Conservation (phyloP, 2,888 invertebrate species). For the Chesias legatella region DNA sequence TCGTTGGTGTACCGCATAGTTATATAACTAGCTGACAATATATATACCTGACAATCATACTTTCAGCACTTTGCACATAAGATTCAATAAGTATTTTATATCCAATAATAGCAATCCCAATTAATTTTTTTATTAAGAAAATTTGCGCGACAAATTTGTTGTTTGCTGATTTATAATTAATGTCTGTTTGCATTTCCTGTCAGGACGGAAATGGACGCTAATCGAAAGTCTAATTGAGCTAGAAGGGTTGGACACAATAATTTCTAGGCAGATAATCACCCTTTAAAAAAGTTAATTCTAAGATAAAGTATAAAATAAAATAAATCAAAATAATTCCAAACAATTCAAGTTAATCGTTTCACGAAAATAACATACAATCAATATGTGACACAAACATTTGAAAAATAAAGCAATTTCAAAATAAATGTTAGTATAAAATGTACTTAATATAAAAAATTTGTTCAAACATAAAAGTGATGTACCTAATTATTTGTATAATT, state of each 20-base stretch:
- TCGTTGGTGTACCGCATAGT: too few species aligned
- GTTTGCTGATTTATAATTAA: conserved; percentile 10
- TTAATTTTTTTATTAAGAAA: too few species aligned
- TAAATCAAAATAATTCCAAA: conserved; percentile 21
- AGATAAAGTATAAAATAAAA: too few species aligned
- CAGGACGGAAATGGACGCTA: conserved; percentile 28
- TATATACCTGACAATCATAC: too few species aligned
- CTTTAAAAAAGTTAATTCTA: too few species aligned
- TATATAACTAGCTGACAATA: too few species aligned
- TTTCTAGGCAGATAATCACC: conserved; percentile 1
- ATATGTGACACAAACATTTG: conserved; percentile 21
- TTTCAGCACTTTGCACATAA: too few species aligned
- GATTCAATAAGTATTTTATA: too few species aligned
- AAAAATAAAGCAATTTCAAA: conserved; percentile 18
- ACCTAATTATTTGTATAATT: not conserved
- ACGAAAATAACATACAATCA: conserved; percentile 61
- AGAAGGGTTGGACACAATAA: conserved; percentile 12
- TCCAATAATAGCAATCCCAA: too few species aligned
- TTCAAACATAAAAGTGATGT: conserved; percentile 14
- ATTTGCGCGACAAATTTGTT: too few species aligned
- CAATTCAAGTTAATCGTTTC: conserved; percentile 57
- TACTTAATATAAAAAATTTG: conserved; percentile 27
- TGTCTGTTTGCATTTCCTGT: conserved; percentile 16
- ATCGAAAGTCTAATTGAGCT: conserved; percentile 16
- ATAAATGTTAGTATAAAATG: conserved; percentile 22